Base-by-base conservation (phyloP, 2,888 invertebrate genomes). In the Philereme transversata region DNA sequence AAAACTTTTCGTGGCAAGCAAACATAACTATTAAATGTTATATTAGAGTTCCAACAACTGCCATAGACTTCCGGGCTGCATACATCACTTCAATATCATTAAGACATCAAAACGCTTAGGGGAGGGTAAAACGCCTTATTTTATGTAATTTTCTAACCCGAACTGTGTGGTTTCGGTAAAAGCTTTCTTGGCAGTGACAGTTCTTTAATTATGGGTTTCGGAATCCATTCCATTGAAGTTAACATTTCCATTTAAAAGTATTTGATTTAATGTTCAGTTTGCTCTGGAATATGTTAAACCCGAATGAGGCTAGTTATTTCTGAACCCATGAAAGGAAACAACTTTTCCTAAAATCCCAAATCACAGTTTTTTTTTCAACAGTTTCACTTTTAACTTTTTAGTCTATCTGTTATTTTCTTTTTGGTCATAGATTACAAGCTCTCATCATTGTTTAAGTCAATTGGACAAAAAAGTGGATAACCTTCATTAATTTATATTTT, bases 81-180 rank as follows among this genome's bases (percentile, higher is more conserved):
- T 90, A 84, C 84, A 88, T 89, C 88, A 88, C 76, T 78, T 78
- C 74, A 72, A 82, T 86, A 81, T 81, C 84, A 90, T 90, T 89
- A 90, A 88, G 89, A 88, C 84, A 89, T 90, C 87, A 85, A 79
- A 82, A 81, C 74, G 71, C 60, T 70, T 71, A 71, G 50, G 61
- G 87, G 84, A 77, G 78, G 76, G 76, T 77, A 81, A 79, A 83
- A 82, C 84, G 74, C 85, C 82, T 84, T 79, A 83, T 78, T 82
- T 83, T 77, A 78, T 78, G 76, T 78, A 75, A 71, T 82, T 79
- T 81, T 78, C 81, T 82, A 83, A 82, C 84, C 77, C 74, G 72
- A 76, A 76, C 75, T 71, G 76, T 78, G 78, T 82, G 81, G 79
- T 80, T 82, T 77, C 56, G 65, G 75, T 83, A 78, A 83, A 81